Percentiles rank a stretch among this genome's conserved stretches.
Evolutionary conservation across 2,797 vertebrate genomes (phyloP).

Genomic region (Chelmon rostratus): DNA sequence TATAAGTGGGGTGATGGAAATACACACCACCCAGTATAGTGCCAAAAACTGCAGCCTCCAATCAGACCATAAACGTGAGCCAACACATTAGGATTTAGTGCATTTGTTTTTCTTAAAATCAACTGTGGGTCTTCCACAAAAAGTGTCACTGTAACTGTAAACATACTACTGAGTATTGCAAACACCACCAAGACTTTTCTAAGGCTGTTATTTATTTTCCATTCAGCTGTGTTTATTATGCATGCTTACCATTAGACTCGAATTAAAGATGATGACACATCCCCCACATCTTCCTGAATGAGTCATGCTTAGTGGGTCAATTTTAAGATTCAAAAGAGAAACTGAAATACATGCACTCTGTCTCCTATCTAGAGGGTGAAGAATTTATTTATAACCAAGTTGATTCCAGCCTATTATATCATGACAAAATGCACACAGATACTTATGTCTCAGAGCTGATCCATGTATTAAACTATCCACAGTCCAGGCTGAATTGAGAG

Average conservation of each 20-base stretch:
- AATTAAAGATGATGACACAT: conserved; percentile 37
- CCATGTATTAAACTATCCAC: not conserved
- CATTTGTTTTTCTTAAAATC: not conserved
- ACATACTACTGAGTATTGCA: not conserved
- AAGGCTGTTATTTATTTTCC: conserved; percentile 5
- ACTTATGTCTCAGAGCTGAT: not conserved
- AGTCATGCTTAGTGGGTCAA: conserved; percentile 35
- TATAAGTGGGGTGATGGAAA: not conserved
- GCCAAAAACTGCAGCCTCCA: not conserved
- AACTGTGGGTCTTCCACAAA: not conserved
- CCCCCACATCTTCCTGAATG: conserved; percentile 29
- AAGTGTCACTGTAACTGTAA: not conserved
- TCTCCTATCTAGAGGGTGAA: not conserved
- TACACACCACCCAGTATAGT: not conserved
- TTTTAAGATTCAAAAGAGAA: conserved; percentile 31
- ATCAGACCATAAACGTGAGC: not conserved
- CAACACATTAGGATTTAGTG: not conserved
- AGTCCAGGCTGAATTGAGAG: not conserved
- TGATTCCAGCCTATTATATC: not conserved
- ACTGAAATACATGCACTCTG: conserved; percentile 10
- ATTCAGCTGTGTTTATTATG: conserved; percentile 20
- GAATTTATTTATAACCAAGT: not conserved
- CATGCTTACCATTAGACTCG: conserved; percentile 14
- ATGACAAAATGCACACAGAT: not conserved
- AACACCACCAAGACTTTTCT: not conserved